A percentile compares a stretch with the other conserved stretches of the same genome.
Evolutionary conservation across 92 coral and sea anemone species (phyloP).

Genomic region (Epizoanthus scotinus): DNA sequence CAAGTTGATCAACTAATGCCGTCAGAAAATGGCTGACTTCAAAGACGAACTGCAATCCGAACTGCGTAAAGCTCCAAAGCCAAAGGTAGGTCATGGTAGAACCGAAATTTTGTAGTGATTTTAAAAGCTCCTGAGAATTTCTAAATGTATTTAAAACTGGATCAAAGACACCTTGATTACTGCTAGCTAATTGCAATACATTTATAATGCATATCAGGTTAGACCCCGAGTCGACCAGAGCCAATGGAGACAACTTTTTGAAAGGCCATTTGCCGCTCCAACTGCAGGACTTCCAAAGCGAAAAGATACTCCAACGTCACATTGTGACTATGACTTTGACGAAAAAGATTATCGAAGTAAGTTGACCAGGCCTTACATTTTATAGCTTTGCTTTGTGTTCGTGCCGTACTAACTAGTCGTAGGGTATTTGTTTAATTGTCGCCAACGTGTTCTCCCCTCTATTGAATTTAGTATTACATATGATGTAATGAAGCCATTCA

Average conservation of each 20-base stretch:
- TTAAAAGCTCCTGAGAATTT: too few species aligned
- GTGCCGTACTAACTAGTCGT: neutral
- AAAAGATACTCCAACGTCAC: conserved; percentile 22
- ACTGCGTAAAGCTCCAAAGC: conserved; percentile 5
- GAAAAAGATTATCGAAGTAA: conserved; percentile 46
- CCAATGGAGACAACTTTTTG: conserved; percentile 29
- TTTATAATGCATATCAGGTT: conserved; percentile 27
- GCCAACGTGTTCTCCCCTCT: neutral
- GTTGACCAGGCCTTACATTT: neutral
- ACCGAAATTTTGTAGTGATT: neutral
- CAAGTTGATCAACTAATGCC: conserved; percentile 42
- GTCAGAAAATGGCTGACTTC: conserved; percentile 45
- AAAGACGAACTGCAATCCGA: conserved; percentile 35
- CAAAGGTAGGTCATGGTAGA: conserved; percentile 25
- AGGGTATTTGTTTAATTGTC: neutral
- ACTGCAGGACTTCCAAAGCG: conserved; percentile 21
- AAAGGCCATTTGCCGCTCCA: conserved; percentile 36
- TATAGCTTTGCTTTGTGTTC: neutral
- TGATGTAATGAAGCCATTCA: neutral
- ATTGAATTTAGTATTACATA: too few species aligned
- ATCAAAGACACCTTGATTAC: neutral
- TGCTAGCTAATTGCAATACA: conserved; percentile 12
- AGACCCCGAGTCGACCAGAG: conserved; percentile 28
- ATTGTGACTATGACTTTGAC: conserved; percentile 37
- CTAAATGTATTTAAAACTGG: neutral